These are phyloP conservation scores for Parasteatoda tepidariorum DNA, from an alignment of 1,140 invertebrate species.

Conservation along the genomic window DNA sequence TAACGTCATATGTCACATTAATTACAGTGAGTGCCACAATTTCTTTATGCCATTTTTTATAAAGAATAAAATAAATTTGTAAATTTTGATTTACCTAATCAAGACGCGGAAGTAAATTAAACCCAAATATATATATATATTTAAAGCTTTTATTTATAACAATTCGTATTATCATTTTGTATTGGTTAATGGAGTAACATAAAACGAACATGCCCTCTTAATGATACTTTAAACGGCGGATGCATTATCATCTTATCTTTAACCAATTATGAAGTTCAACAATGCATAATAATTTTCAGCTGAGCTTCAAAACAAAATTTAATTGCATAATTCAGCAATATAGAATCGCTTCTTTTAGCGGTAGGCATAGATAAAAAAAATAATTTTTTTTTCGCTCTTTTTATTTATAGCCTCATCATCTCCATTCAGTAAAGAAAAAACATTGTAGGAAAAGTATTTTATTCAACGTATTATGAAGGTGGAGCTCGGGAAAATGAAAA, in stretches of 20 bases:
- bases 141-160: no score
- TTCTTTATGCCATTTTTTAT: no score
- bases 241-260: slow-evolving; percentile 35
- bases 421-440: not conserved
- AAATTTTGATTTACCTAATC: no score
- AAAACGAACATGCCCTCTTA: no score
- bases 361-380: slow-evolving; percentile 3
- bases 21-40: no score
- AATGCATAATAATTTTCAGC: slow-evolving; percentile 7
- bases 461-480: slow-evolving; percentile 36
- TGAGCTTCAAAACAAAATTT: slow-evolving; percentile 26
- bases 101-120: no score
- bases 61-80: no score
- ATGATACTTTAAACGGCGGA: no score
- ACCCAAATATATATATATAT: no score
- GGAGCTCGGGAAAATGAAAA: slow-evolving; percentile 55
- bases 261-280: slow-evolving; percentile 19
- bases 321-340: slow-evolving; percentile 23
- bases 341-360: not conserved
- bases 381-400: slow-evolving; percentile 1
- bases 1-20: no score
- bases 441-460: slow-evolving; percentile 36
- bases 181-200: not conserved
- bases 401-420: slow-evolving; percentile 18
- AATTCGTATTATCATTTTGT: not conserved